Conservation (phyloP, 2,113 vertebrate genomes). For the Brachirus orientalis region DNA sequence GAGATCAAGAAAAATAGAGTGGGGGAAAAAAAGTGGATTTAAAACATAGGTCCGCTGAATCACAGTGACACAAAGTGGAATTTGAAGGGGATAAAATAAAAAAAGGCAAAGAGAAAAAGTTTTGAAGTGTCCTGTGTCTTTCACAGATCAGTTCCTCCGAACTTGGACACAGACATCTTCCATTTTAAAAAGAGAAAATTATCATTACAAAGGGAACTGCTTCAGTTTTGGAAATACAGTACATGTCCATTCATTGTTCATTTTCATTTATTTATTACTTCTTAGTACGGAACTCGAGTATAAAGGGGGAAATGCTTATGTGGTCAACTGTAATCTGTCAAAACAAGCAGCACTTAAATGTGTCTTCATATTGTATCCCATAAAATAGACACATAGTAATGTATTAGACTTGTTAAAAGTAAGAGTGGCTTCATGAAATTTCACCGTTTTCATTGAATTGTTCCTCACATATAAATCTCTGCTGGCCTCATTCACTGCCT, state of each 20-base stretch:
- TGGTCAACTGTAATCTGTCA: not conserved
- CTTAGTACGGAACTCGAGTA: not conserved
- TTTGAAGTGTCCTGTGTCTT: conserved; percentile 19
- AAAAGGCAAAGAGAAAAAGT: conserved; percentile 32
- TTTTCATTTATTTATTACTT: not conserved
- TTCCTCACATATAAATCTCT: conserved; percentile 12
- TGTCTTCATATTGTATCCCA: not conserved
- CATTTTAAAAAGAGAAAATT: not conserved
- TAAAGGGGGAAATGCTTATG: not conserved
- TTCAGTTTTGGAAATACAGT: not conserved
- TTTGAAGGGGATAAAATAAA: not conserved
- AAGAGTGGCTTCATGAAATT: conserved; percentile 3
- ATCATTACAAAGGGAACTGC: not conserved
- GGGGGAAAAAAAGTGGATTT: too few species aligned
- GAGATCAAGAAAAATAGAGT: conserved; percentile 30
- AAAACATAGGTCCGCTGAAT: conserved; percentile 28
- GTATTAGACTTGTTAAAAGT: not conserved
- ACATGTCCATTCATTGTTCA: not conserved
- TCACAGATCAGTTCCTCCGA: conserved; percentile 26
- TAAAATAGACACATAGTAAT: not conserved
- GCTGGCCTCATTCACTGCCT: conserved; percentile 22
- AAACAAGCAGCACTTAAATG: not conserved
- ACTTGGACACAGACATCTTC: not conserved
- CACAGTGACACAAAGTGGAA: conserved; percentile 7
- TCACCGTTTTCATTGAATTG: conserved; percentile 13